Base-by-base conservation (phyloP, 2,888 invertebrate genomes). In the Synanthedon vespiformis region DNA sequence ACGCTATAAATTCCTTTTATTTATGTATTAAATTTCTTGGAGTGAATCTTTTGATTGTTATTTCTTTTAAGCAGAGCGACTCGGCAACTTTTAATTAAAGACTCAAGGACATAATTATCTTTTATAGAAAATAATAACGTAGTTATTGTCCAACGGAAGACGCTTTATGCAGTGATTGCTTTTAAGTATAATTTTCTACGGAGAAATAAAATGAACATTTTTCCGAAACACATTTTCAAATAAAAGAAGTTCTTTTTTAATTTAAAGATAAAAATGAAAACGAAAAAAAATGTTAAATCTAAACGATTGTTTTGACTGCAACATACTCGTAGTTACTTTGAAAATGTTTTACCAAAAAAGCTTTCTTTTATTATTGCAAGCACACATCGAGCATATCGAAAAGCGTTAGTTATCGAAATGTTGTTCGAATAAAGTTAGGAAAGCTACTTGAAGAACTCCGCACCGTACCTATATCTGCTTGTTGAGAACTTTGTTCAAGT, bases 61-160 rank as follows among this genome's bases (percentile, higher is more conserved):
- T 78, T 74, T 70, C 69, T 70, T 74, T 72, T 68, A 61, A 59
- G 60, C 60, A 55, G 63, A 62, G 57, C 60, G 64, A 62, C 65
- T 65, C 61, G 61, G 60, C 72, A 80, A 80, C 70, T 80, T 82
- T 81, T 79, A 80, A 81, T 81, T 79, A 77, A 80, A 79, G 68
- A 76, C 75, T 75, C 72, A 70, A 67, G 65, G 74, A 75, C 71
- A 73, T 76, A 68, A 70, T 70, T 34, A 67, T 72, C 67, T 65
- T 66, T 65, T 66, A 61, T 69, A 63, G 55, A 60, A 67, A 72
- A 74, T 34, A 75, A 72, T 65, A 67, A 65, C 65, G 67, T 70
- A 64, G 68, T 73, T 72, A 72, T 62, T 34, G 34, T 34, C 5
- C 34, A 34, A 53, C 53, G 51, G 55, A 53, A 53, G 55, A 34